Percentiles rank a stretch among this genome's conserved stretches.
phyloP scores from a whole-genome alignment of 1,140 invertebrate species.

The Drosophila pachea region DNA sequence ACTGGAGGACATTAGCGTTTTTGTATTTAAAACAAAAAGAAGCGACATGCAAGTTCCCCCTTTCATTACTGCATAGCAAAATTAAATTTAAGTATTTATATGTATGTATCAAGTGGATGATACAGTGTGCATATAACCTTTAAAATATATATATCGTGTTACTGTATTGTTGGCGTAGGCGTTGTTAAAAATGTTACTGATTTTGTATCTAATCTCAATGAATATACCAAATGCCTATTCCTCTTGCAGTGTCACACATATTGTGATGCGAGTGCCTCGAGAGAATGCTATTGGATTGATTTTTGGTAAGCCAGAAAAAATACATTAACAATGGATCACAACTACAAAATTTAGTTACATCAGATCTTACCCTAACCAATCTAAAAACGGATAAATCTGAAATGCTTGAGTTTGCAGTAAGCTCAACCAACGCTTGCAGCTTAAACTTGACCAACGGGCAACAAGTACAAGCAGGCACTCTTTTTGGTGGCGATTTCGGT shows the following conservation, averaged over 20 bases:
- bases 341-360: neutral
- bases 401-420: conserved; percentile 46
- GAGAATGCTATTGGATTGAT: conserved; percentile 64
- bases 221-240: conserved; percentile 1
- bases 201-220: conserved; percentile 34
- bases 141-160: too few species aligned
- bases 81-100: neutral
- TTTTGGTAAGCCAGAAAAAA: conserved; percentile 52
- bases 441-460: conserved; percentile 53
- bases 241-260: conserved; percentile 42
- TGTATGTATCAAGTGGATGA: neutral
- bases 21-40: conserved; percentile 37
- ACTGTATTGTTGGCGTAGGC: neutral
- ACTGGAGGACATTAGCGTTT: conserved; percentile 63
- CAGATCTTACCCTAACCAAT: conserved; percentile 63
- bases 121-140: too few species aligned
- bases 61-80: neutral
- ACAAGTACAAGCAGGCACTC: conserved; percentile 33
- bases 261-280: conserved; percentile 57
- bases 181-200: conserved; percentile 44
- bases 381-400: conserved; percentile 24
- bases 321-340: neutral
- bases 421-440: conserved; percentile 51
- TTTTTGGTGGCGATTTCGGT: conserved; percentile 66
- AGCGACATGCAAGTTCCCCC: conserved; percentile 2